These are phyloP conservation scores for Corythornis madagascariensis DNA, from an alignment of 2,113 vertebrate genomes.

Conservation along the genomic window DNA sequence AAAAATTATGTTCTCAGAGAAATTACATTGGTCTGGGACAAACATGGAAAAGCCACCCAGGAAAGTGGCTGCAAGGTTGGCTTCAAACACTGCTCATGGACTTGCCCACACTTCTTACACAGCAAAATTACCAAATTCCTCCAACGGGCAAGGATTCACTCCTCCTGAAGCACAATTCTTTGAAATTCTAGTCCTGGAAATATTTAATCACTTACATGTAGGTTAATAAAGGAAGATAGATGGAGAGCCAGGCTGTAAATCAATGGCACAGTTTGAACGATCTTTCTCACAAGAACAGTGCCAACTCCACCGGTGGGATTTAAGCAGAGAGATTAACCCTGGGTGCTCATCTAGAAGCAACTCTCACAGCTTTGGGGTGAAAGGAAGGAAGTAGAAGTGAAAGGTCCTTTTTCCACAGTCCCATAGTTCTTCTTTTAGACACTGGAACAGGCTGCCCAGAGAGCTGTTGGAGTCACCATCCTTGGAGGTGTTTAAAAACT, in stretches of 20 bases:
- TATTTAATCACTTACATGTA: neutral
- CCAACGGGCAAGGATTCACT: rapidly evolving
- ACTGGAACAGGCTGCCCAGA: too few relatives aligned
- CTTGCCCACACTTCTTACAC: rapidly evolving
- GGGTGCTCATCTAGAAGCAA: neutral
- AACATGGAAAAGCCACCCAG: neutral
- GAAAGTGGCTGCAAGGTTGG: neutral
- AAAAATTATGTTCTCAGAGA: neutral
- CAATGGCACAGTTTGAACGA: neutral
- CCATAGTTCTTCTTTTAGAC: neutral
- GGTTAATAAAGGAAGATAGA: neutral
- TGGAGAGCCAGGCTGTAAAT: neutral
- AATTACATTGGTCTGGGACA: neutral
- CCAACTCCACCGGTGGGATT: rapidly evolving
- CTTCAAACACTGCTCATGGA: neutral
- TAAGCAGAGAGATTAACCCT: neutral
- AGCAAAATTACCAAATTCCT: neutral
- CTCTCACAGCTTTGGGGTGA: neutral
- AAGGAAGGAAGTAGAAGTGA: neutral
- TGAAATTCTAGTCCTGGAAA: neutral
- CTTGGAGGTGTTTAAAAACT: too few relatives aligned
- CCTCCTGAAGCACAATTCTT: neutral
- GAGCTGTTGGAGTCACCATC: too few relatives aligned
- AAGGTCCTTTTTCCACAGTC: neutral
- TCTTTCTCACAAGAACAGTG: neutral